Evolutionary conservation across 23 tunicate genomes (phyloP), one percentile per base, ranked within the genome.

Genomic region (Trididemnum nubilum): DNA sequence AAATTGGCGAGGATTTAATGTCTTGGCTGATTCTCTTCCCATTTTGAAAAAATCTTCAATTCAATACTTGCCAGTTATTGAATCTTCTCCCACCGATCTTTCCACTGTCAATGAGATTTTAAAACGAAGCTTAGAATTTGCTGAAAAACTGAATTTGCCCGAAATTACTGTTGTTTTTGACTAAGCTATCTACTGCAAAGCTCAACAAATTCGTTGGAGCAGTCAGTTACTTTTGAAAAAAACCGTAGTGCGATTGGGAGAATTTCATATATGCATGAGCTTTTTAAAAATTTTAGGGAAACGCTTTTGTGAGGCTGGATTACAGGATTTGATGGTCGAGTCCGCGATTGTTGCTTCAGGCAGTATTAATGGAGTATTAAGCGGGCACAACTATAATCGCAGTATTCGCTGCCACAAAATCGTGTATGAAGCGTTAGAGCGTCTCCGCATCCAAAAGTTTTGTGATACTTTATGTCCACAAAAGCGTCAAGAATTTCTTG

Each of bases 291-390:
- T 61, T 22, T 12, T 61, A 61, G 67, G 67, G 26, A 61, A 61
- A 37, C 38, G 74, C 12, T 69, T 69, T 69, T 34, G 74, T 32
- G 74, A 69, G 29, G 74, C 36, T 32, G 74, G 38, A 12, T 32
- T 69, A 37, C 39, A 69, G 32, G 74, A 69, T 33, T 28, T 69
- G 12, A 32, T 69, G 74, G 74, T 69, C 2, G 38, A 33, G 32
- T 69, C 39, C 32, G 40, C 18, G 4, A 34, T 69, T 7, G 21
- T 69, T 34, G 36, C 39, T 32, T 36, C 12, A 4, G 74, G 74
- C 3, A 12, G 39, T 15, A 22, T 69, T 69, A 33, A 33, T 34
- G 74, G 74, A 28, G 36, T 69, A 5, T 28, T 69, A 26, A 30
- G 40, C 32, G 74, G 74, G 26, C 38, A 69, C 22, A 12, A 69